Conservation (phyloP, 2,113 vertebrate species). For the Tenebrosternarchus preto region DNA sequence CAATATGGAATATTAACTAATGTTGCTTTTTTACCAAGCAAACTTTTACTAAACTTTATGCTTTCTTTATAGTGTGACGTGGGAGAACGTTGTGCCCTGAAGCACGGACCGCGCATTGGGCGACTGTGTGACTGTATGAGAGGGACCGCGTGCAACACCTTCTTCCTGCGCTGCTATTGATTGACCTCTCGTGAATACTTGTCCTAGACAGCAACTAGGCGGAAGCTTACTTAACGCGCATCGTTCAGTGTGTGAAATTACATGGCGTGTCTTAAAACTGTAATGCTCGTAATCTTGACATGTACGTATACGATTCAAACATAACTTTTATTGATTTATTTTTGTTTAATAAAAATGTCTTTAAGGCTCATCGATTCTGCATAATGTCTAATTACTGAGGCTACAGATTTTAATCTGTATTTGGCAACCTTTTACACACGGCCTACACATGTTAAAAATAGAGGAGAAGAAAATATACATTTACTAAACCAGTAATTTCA, state of each 20-base stretch:
- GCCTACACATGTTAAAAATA: neutral
- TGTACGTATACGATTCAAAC: conserved; percentile 37
- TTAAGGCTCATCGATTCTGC: conserved; percentile 26
- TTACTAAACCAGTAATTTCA: no score
- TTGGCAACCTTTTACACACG: neutral
- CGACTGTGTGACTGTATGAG: conserved; percentile 80
- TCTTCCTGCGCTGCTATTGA: conserved; percentile 83
- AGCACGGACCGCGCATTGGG: conserved; percentile 79
- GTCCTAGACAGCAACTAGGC: conserved; percentile 6
- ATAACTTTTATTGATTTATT: conserved; percentile 58
- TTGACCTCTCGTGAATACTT: neutral
- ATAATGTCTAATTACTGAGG: conserved; percentile 13
- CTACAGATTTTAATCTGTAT: neutral
- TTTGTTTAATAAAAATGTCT: conserved; percentile 67
- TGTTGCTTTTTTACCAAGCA: no score
- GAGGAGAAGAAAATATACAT: no score
- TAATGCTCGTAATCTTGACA: conserved; percentile 40
- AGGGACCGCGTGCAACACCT: conserved; percentile 77
- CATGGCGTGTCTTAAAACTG: conserved; percentile 46
- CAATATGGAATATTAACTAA: no score
- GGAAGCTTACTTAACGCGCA: neutral
- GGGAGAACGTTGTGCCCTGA: conserved; percentile 78
- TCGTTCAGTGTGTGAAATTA: conserved; percentile 12
- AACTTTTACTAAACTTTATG: neutral
- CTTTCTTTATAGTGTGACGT: conserved; percentile 71